Conservation (phyloP, 2,113 vertebrate species). For the Agapornis roseicollis region DNA sequence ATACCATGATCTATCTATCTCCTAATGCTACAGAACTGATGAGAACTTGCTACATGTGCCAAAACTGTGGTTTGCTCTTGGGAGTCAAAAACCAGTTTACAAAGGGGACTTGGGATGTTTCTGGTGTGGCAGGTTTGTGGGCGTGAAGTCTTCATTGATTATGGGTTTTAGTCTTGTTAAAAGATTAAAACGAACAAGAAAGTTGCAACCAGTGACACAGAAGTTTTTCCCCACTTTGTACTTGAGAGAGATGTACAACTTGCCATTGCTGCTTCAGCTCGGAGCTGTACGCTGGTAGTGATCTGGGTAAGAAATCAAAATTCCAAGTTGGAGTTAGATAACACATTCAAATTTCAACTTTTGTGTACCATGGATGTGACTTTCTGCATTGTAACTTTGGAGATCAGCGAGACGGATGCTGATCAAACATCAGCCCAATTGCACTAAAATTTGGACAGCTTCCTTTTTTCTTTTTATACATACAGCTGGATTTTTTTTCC, state of each 20-base stretch:
- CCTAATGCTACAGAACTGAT: not conserved
- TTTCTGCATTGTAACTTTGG: not conserved
- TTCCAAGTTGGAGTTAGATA: not conserved
- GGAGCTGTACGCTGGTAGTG: not conserved
- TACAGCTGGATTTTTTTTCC: not conserved
- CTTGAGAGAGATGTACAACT: not conserved
- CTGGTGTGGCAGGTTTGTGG: not conserved
- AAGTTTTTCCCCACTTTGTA: not conserved
- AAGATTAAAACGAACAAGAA: not conserved
- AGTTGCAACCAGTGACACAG: not conserved
- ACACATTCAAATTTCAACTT: not conserved
- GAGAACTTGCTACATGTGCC: not conserved
- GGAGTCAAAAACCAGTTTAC: not conserved
- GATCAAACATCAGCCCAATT: not conserved
- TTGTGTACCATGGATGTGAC: accelerated
- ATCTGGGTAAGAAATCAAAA: not conserved
- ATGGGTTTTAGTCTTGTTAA: not conserved
- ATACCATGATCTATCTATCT: not conserved
- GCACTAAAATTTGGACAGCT: not conserved
- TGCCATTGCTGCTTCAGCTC: not conserved
- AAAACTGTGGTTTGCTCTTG: not conserved
- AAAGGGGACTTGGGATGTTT: not conserved
- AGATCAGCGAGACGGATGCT: not conserved
- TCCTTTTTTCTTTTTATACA: not conserved
- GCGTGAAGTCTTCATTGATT: not conserved